phyloP scores from a whole-genome alignment of 2,797 vertebrate genomes.

The Gallinago solitaria region DNA sequence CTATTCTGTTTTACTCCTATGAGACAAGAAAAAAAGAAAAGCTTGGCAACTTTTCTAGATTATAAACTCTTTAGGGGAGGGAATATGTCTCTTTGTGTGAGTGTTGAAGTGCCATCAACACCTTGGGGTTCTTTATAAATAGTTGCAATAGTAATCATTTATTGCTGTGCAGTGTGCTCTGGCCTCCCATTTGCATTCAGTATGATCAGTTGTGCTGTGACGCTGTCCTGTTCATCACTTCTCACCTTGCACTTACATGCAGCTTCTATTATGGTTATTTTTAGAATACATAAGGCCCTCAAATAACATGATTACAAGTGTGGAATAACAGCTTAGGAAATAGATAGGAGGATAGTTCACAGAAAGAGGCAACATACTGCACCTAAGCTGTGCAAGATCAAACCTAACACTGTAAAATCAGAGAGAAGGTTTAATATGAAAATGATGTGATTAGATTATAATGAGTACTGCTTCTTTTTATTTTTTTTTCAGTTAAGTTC shows the following conservation, averaged over 20 bases:
- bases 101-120: neutral
- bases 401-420: conserved; percentile 24
- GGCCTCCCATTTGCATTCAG: neutral
- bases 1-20: neutral
- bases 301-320: conserved; percentile 62
- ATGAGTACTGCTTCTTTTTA: neutral
- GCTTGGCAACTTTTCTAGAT: neutral
- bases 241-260: conserved; percentile 61
- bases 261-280: conserved; percentile 62
- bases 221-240: conserved; percentile 58
- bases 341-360: conserved; percentile 41
- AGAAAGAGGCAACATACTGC: conserved; percentile 24
- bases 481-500: neutral
- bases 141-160: neutral
- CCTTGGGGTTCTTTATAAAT: neutral
- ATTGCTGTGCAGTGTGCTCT: neutral
- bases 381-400: conserved; percentile 44
- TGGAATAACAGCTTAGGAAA: conserved; percentile 61
- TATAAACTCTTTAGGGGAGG: neutral
- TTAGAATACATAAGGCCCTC: conserved; percentile 62
- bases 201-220: neutral
- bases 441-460: neutral
- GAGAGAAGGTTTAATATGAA: neutral
- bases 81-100: neutral
- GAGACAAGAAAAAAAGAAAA: neutral